Conservation (phyloP, 2,888 invertebrate genomes). For the Athripsodes cinereus region DNA sequence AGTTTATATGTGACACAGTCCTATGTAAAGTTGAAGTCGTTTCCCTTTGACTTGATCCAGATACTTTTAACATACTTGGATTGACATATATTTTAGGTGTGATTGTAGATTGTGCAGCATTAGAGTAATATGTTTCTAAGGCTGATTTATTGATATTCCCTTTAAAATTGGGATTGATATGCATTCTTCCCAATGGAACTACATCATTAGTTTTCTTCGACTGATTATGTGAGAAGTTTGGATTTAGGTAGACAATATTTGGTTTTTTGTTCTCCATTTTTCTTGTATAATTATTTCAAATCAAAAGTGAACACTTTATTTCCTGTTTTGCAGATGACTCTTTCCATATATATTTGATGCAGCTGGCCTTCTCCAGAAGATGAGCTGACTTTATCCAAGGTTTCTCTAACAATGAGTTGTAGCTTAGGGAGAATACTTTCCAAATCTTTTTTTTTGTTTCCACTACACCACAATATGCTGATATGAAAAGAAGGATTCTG, state of each 20-base stretch:
- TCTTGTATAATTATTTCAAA: background rate
- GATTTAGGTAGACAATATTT: slow-evolving; percentile 20
- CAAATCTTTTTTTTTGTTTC: slow-evolving; percentile 54
- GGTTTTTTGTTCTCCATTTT: background rate
- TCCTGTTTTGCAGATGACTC: slow-evolving; percentile 65
- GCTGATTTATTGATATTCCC: no score
- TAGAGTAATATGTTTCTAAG: no score
- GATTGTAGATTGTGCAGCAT: no score
- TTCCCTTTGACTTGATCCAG: background rate
- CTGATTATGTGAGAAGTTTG: slow-evolving; percentile 15
- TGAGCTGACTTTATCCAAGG: slow-evolving; percentile 33
- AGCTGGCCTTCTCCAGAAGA: slow-evolving; percentile 35
- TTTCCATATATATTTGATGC: slow-evolving; percentile 46
- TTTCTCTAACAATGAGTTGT: slow-evolving; percentile 39
- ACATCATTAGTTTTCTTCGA: slow-evolving; percentile 6
- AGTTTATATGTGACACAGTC: no score
- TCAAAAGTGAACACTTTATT: slow-evolving; percentile 60
- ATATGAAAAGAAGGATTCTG: slow-evolving; percentile 81
- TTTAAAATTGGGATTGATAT: slow-evolving; percentile 45
- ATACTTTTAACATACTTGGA: slow-evolving; percentile 38
- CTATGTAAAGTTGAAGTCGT: background rate
- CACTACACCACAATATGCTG: slow-evolving; percentile 75
- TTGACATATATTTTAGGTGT: slow-evolving; percentile 43
- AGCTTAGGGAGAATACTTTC: slow-evolving; percentile 44
- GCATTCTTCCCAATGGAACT: slow-evolving; percentile 22